Evolutionary conservation across 2,797 vertebrate species (phyloP).

Genomic region (Acipenser transmontanus): DNA sequence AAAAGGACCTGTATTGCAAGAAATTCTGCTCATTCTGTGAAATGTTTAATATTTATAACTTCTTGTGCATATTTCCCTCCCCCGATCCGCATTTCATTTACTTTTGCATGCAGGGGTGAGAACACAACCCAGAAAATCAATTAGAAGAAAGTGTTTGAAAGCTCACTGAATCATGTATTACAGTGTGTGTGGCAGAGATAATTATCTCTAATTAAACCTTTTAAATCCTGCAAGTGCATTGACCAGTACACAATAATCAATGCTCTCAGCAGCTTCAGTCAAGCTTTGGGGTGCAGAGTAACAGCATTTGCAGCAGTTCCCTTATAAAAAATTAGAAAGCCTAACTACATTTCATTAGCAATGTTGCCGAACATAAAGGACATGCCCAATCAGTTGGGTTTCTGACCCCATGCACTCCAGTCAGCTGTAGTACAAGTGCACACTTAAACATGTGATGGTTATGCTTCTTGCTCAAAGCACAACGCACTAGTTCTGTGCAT

Average conservation of each 20-base stretch:
- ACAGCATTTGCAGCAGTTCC: no score
- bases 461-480: no score
- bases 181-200: conserved; percentile 52
- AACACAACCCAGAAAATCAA: conserved; percentile 61
- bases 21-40: not conserved
- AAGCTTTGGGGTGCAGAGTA: no score
- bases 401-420: no score
- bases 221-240: conserved; percentile 50
- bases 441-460: no score
- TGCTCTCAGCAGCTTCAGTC: no score
- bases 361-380: no score
- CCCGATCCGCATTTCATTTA: conserved; percentile 37
- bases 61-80: conserved; percentile 26
- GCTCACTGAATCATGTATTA: conserved; percentile 63
- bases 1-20: not conserved
- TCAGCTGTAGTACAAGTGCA: no score
- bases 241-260: conserved; percentile 34
- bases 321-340: no score
- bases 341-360: no score
- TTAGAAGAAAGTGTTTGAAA: conserved; percentile 58
- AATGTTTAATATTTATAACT: conserved; percentile 1
- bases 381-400: no score
- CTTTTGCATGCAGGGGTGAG: conserved; percentile 43
- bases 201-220: conserved; percentile 69
- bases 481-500: not conserved